Base-by-base conservation (phyloP, 2,113 vertebrate genomes). In the Phocoena sinus region DNA sequence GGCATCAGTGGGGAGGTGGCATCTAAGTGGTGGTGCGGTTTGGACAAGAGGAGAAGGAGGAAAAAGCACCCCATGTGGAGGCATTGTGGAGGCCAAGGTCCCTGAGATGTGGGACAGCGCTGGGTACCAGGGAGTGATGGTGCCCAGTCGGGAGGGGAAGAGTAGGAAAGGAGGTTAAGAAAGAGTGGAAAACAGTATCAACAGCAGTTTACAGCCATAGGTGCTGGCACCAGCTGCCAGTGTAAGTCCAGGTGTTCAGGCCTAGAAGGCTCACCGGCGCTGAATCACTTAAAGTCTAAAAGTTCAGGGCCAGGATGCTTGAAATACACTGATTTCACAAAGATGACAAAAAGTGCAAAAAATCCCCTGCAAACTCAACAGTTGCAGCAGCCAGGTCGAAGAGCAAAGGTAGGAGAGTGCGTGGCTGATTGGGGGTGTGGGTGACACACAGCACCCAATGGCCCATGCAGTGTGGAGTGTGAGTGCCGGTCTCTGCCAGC, bases 171-270 rank as follows among this genome's bases (percentile, higher is more conserved):
- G 13, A 36, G 6, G 14, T 50, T 13, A 17, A 60, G 50, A n/a
- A 58, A 31, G 11, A 15, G 23, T 56, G 38, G 80, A 18, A 82
- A 90, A 17, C 56, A 28, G 33, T 10, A 18, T 33, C 26, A 14
- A n/a, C 33, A 5, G 20, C 28, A 1, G 12, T 33, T 60, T n/a
- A 36, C 0, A 5, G 56, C 15, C 38, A 0, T 6, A 6, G 8
- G 1, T 33, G 31, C 38, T 6, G n/a, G 50, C 53, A 33, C 38
- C n/a, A n/a, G 41, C n/a, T 50, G 38, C 53, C 8, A 25, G 18
- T 20, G 31, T 31, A 17, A 33, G n/a, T 87, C 56, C 36, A 56
- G 44, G 36, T 33, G 28, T 47, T 62, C 33, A 56, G 67, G 56
- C 76, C 21, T 20, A 5, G 23, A 63, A 70, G 41, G 28, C 31